Evolutionary conservation across 2,113 vertebrate species (phyloP).

Genomic region (Cyanoramphus novaezelandiae): DNA sequence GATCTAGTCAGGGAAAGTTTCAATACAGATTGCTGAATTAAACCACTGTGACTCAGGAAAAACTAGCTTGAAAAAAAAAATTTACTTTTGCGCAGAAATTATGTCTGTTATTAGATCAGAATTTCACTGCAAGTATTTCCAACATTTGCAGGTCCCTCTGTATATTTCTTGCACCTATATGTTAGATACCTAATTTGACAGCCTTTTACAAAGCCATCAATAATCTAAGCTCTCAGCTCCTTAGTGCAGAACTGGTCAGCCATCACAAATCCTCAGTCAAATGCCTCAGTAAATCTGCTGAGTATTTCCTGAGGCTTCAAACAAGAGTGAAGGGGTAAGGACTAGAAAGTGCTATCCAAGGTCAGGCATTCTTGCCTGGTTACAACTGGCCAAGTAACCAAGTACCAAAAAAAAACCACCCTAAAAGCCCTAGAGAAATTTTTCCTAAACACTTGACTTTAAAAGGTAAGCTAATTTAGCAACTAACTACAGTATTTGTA

Average conservation of each 20-base stretch:
- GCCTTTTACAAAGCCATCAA: not conserved
- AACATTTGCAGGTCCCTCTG: not conserved
- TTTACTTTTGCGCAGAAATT: not conserved
- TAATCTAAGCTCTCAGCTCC: not conserved
- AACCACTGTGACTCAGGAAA: not conserved
- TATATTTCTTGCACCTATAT: not conserved
- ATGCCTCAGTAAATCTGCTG: not conserved
- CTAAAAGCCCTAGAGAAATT: not conserved
- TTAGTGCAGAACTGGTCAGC: not conserved
- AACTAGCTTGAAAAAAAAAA: not conserved
- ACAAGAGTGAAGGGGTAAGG: not conserved
- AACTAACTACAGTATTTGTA: not conserved
- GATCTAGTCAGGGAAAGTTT: not conserved
- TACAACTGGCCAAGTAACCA: not conserved
- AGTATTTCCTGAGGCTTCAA: conserved; percentile 22
- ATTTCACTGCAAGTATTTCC: not conserved
- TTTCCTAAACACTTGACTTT: not conserved
- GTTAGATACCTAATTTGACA: not conserved
- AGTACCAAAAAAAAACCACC: not conserved
- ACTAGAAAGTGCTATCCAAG: not conserved
- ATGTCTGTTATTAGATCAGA: not conserved
- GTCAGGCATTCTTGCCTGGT: not conserved
- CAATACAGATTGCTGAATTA: not conserved
- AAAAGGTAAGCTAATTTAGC: not conserved
- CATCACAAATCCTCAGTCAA: conserved; percentile 3